Evolutionary conservation across 2,113 vertebrate genomes (phyloP).

Genomic region (Meleagris gallopavo): DNA sequence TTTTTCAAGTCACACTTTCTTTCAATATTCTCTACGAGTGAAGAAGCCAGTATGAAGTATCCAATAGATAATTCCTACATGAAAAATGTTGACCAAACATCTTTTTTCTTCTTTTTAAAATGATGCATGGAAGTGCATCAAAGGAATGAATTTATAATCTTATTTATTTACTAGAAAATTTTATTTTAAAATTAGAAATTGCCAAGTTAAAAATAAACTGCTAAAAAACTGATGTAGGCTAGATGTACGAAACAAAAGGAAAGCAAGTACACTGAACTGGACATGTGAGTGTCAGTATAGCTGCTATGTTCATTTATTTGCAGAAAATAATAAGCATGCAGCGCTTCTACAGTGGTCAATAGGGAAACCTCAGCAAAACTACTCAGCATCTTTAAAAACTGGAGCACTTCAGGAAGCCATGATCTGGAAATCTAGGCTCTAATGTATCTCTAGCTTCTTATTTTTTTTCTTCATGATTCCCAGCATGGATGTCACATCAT

Average conservation of each 20-base stretch:
- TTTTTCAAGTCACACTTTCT: not conserved
- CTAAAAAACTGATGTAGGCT: not conserved
- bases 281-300: not conserved
- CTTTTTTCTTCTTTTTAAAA: not conserved
- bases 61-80: not conserved
- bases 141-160: not conserved
- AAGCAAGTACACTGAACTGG: not conserved
- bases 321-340: not conserved
- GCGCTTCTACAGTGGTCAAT: not conserved
- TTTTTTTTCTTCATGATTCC: not conserved
- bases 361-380: not conserved
- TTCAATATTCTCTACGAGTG: not conserved
- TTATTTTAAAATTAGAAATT: not conserved
- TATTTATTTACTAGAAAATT: not conserved
- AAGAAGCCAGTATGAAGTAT: not conserved
- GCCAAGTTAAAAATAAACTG: not conserved
- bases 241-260: not conserved
- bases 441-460: not conserved
- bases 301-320: not conserved
- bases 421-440: not conserved
- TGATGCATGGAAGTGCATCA: not conserved
- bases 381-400: not conserved
- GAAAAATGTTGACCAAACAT: not conserved
- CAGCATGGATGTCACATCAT: not conserved
- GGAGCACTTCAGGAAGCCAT: not conserved